phyloP scores from a whole-genome alignment of 1,140 invertebrate species.

The Drosophila parabipectinata region DNA sequence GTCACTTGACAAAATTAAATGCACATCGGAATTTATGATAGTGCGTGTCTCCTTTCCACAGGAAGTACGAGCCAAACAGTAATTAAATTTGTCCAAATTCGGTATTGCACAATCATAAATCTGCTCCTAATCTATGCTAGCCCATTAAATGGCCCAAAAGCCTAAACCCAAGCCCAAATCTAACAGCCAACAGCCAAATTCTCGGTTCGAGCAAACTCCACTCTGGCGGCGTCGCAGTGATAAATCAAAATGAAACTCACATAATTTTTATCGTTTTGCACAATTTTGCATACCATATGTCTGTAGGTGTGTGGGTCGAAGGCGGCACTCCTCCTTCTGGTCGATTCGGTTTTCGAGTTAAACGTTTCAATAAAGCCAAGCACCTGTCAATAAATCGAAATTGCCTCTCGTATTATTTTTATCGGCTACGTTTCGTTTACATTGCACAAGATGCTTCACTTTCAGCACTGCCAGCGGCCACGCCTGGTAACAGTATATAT shows the following conservation, averaged over 20 bases:
- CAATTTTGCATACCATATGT: slow-evolving; percentile 78
- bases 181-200: background rate
- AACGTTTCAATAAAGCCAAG: slow-evolving; percentile 83
- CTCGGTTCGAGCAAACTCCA: background rate
- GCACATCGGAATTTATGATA: slow-evolving; percentile 66
- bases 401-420: slow-evolving; percentile 82
- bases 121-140: slow-evolving; percentile 15
- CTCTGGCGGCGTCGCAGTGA: slow-evolving; percentile 26
- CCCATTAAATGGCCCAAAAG: slow-evolving; percentile 16
- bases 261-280: slow-evolving; percentile 78
- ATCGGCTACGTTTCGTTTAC: slow-evolving; percentile 80
- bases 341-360: slow-evolving; percentile 66
- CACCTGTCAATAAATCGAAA: slow-evolving; percentile 82
- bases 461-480: slow-evolving; percentile 37
- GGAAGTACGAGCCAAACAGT: slow-evolving; percentile 36
- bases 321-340: slow-evolving; percentile 9
- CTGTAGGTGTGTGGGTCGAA: background rate
- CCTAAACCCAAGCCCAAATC: background rate
- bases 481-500: slow-evolving; percentile 11
- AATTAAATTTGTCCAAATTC: slow-evolving; percentile 70
- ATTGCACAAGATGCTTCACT: slow-evolving; percentile 58
- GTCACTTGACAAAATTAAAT: slow-evolving; percentile 56
- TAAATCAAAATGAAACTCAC: slow-evolving; percentile 74
- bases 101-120: slow-evolving; percentile 35
- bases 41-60: slow-evolving; percentile 47